Evolutionary conservation across 1,140 invertebrate species (phyloP).

Genomic region (Calycopis cecrops): DNA sequence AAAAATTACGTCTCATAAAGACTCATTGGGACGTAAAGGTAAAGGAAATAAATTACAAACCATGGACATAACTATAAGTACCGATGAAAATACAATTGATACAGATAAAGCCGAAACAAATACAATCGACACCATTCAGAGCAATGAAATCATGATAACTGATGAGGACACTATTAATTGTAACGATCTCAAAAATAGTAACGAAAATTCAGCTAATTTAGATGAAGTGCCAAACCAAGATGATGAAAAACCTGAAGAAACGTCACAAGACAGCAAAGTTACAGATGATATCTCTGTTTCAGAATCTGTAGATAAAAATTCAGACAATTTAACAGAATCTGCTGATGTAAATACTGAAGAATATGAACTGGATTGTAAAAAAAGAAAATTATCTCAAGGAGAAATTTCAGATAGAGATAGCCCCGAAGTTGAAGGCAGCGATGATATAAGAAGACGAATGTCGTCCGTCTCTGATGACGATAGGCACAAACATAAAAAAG

Average conservation of each 20-base stretch:
- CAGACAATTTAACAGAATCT: background rate
- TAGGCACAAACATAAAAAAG: slow-evolving; percentile 49
- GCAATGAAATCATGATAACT: too few species aligned
- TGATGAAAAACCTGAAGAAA: background rate
- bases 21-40: slow-evolving; percentile 9
- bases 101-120: slow-evolving; percentile 7
- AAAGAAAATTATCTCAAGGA: slow-evolving; percentile 45
- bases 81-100: background rate
- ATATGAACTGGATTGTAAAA: background rate
- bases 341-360: background rate
- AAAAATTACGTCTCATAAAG: background rate
- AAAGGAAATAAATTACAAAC: background rate
- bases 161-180: too few species aligned
- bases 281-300: slow-evolving; percentile 3
- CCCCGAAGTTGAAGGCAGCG: slow-evolving; percentile 50
- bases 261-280: too few species aligned
- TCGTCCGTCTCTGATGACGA: slow-evolving; percentile 20
- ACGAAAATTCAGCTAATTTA: background rate
- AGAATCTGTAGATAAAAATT: slow-evolving; percentile 10
- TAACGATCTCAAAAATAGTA: background rate
- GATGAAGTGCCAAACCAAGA: background rate
- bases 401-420: slow-evolving; percentile 45
- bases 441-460: slow-evolving; percentile 29
- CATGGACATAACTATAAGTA: background rate
- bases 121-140: background rate